phyloP scores from a whole-genome alignment of 2,888 invertebrate genomes.

The Synanthedon formicaeformis region DNA sequence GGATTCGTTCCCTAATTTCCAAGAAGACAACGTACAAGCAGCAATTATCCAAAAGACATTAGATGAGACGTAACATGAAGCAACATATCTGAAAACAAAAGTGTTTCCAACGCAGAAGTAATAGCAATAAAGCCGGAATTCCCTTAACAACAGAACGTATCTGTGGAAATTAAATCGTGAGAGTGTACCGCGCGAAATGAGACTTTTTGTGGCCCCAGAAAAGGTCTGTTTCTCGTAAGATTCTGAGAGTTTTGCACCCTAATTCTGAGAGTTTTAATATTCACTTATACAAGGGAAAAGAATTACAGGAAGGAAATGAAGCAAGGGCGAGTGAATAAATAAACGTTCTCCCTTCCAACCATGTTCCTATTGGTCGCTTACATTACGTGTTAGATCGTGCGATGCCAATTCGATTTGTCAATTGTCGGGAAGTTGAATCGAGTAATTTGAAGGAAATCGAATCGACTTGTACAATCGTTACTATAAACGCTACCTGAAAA shows the following conservation, averaged over 20 bases:
- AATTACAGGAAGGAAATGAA: constrained; percentile 66
- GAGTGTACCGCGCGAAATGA: constrained; percentile 15
- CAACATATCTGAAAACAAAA: constrained; percentile 15
- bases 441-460: constrained; percentile 29
- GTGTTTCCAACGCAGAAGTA: constrained; percentile 6
- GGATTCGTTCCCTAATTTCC: constrained; percentile 64
- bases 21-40: constrained; percentile 63
- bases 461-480: constrained; percentile 37
- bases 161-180: constrained; percentile 33
- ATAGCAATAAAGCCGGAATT: constrained; percentile 12
- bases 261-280: constrained; percentile 57
- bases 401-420: constrained; percentile 58
- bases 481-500: too few species aligned
- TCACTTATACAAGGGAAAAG: constrained; percentile 63
- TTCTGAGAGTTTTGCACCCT: constrained; percentile 18
- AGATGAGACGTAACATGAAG: constrained; percentile 13
- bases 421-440: constrained; percentile 26
- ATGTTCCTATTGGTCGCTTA: constrained; percentile 37
- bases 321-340: constrained; percentile 60
- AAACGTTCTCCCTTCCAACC: constrained; percentile 35
- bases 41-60: constrained; percentile 60
- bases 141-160: constrained; percentile 1
- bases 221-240: constrained; percentile 19
- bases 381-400: constrained; percentile 59
- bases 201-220: constrained; percentile 19